Base-by-base conservation (phyloP, 2,888 invertebrate species). In the Lasioglossum zephyrum region DNA sequence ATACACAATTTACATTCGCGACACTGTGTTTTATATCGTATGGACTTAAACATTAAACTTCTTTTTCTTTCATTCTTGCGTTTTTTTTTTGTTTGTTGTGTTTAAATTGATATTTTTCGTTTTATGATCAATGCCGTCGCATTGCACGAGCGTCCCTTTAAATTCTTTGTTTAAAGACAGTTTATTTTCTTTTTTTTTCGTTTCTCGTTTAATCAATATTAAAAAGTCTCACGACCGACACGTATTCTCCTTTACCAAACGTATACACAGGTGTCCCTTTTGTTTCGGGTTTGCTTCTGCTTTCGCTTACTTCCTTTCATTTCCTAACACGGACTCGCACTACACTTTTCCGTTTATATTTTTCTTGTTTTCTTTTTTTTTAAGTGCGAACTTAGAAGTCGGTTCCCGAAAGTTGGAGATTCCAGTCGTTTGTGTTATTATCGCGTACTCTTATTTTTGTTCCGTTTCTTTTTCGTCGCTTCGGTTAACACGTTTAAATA, bases 1-100 rank as follows among this genome's bases (percentile, higher is more conserved):
- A 89, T 90, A 91, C 90, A 92, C 86, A 92, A 92, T 91, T 92
- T 91, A 92, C 91, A 92, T 90, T 84, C 84, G 82, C 86, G 86
- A 88, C 87, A 90, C 89, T 87, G 84, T 84, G 87, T 82, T 87
- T 69, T 39, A 69, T 84, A 87, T 80, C 77, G 78, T 85, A 3
- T 63, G 49, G 80, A 77, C 77, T 86, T 79, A 81, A 39, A 81
- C 44, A 57, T 63, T 76, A 53, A 78, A 60, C 76, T 49, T 75
- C 53, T 60, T 63, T 75, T 78, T 63, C 18, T 49, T 31, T 66
- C 74, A 53, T 73, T 74, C 41, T 70, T 60, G 66, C 22, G 18
- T 69, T 18, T 36, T 22, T 22, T 69, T 69, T 69, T 18, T 39
- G 39, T 39, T 0, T 63, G 36, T 36, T 69, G 31, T 63, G 66